Conservation (phyloP, 2,113 vertebrate species). For the Setophaga petechia region DNA sequence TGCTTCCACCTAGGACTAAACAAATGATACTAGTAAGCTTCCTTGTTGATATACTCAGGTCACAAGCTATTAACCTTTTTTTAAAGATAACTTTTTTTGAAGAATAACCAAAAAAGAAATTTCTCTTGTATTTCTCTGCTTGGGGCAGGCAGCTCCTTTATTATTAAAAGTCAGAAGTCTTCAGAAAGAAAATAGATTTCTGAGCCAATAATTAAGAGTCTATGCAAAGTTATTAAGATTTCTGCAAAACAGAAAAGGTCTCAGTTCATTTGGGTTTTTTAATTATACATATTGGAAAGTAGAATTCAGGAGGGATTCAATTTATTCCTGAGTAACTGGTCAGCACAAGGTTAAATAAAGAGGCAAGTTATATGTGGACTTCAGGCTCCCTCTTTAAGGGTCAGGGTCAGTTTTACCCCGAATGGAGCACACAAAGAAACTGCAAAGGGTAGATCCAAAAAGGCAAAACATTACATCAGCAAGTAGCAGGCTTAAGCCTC, state of each 20-base stretch:
- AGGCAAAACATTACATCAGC: not conserved
- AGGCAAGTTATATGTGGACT: not conserved
- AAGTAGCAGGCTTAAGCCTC: not conserved
- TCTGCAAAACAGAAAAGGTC: not conserved
- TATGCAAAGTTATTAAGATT: conserved; percentile 12
- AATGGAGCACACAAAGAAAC: not conserved
- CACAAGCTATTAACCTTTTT: not conserved
- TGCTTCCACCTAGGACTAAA: not conserved
- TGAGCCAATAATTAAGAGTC: conserved; percentile 19
- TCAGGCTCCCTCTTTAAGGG: not conserved
- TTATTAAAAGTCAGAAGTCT: conserved; percentile 15
- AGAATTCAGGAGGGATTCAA: not conserved
- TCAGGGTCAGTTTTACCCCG: not conserved
- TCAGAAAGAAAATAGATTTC: not conserved
- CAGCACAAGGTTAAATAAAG: conserved; percentile 28
- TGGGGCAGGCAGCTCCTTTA: not conserved
- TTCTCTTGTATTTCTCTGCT: not conserved
- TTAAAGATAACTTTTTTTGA: not conserved
- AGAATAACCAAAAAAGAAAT: not conserved
- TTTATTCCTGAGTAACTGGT: not conserved
- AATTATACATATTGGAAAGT: not conserved
- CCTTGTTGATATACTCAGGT: not conserved
- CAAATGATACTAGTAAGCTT: not conserved
- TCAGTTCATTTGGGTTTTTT: not conserved
- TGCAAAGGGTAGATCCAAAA: not conserved